phyloP scores from a whole-genome alignment of 2,888 invertebrate species.

The Theodoxus fluviatilis region DNA sequence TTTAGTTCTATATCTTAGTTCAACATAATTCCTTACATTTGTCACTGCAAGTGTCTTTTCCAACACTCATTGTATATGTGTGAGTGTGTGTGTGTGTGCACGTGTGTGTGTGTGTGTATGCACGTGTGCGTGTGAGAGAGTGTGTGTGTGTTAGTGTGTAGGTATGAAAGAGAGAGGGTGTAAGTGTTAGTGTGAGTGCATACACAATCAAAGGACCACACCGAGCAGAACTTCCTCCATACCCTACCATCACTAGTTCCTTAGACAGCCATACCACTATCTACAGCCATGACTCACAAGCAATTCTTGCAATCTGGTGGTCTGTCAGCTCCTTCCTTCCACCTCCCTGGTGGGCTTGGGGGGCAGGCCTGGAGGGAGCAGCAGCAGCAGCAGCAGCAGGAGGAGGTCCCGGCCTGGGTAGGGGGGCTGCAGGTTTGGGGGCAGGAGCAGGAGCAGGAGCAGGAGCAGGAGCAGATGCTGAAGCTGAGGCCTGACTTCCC shows the following conservation, averaged over 20 bases:
- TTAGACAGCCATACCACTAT: too few relatives aligned
- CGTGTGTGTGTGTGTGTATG: too few relatives aligned
- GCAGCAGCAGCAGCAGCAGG: constrained; percentile 27
- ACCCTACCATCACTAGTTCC: neutral
- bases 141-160: too few relatives aligned
- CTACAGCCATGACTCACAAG: too few relatives aligned
- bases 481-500: constrained; percentile 21
- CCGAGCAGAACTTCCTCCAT: neutral
- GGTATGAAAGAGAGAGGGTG: neutral
- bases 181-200: neutral
- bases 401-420: constrained; percentile 33
- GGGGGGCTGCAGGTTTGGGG: constrained; percentile 30
- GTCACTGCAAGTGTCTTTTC: too few relatives aligned
- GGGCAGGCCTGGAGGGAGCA: constrained; percentile 16
- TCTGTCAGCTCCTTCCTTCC: too few relatives aligned
- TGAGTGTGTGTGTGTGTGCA: too few relatives aligned
- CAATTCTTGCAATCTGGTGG: too few relatives aligned
- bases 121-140: too few relatives aligned
- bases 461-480: constrained; percentile 22
- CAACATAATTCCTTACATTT: too few relatives aligned
- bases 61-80: too few relatives aligned
- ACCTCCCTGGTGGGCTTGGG: constrained; percentile 10
- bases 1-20: too few relatives aligned
- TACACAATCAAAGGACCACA: neutral
- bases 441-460: constrained; percentile 27